Evolutionary conservation across 2,113 vertebrate species (phyloP).

Genomic region (Fulica atra): DNA sequence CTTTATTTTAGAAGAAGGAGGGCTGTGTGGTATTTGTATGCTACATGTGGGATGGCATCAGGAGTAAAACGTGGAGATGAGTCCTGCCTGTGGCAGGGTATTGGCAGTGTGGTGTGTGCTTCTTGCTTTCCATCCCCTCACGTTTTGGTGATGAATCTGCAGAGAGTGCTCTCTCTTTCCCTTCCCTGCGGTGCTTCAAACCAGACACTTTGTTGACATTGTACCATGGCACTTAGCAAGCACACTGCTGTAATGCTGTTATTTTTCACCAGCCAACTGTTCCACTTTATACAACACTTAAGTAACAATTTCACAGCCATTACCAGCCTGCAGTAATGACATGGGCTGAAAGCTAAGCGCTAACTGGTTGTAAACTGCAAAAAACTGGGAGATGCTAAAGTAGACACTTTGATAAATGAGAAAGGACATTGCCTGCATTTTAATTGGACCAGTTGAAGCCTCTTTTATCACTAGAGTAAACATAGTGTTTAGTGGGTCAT

Average conservation of each 20-base stretch:
- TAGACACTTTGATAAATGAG: constrained; percentile 24
- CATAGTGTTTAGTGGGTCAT: background rate
- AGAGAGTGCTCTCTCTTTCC: background rate
- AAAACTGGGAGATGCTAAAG: background rate
- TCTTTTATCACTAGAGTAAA: background rate
- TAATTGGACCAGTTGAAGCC: background rate
- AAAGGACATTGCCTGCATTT: background rate
- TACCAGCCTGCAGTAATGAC: constrained; percentile 23
- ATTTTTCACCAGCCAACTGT: constrained; percentile 43
- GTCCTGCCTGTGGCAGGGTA: background rate
- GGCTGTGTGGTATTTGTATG: background rate
- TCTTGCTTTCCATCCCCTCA: background rate
- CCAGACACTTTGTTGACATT: background rate
- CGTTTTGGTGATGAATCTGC: background rate
- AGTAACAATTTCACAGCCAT: constrained; percentile 58
- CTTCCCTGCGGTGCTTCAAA: background rate
- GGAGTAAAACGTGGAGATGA: fast-evolving
- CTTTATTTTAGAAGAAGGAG: background rate
- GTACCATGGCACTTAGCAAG: background rate
- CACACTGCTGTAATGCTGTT: background rate
- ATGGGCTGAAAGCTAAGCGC: constrained; percentile 23
- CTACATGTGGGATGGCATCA: background rate
- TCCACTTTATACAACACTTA: constrained; percentile 19
- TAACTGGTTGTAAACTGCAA: constrained; percentile 17
- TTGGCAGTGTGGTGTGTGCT: fast-evolving